These are phyloP conservation scores for Phoxinus dragarum DNA, from an alignment of 2,797 vertebrate species.

Conservation along the genomic window DNA sequence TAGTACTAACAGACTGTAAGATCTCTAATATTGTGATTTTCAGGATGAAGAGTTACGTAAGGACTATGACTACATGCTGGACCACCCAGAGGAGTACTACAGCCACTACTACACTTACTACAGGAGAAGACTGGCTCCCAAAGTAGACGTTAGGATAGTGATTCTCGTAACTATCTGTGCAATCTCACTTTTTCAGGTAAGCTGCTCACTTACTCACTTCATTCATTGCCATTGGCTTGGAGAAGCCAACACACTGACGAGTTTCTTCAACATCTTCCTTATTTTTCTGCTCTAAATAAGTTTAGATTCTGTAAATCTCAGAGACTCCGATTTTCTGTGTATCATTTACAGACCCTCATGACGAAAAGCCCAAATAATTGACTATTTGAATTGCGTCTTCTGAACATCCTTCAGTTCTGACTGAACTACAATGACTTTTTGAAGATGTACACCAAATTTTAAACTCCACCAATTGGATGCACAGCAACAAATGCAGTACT, in stretches of 20 bases:
- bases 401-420: no score
- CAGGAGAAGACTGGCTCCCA: constrained; percentile 87
- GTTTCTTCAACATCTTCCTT: neutral
- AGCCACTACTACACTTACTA: constrained; percentile 97
- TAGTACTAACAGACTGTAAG: neutral
- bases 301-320: neutral
- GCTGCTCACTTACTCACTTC: neutral
- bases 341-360: neutral
- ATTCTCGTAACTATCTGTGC: constrained; percentile 92
- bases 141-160: constrained; percentile 92
- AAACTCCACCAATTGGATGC: neutral
- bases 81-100: constrained; percentile 96
- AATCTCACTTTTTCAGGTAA: constrained; percentile 93
- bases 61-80: constrained; percentile 98
- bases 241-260: neutral
- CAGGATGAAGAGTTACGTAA: constrained; percentile 94
- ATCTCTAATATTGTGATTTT: constrained; percentile 2
- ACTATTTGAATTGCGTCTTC: neutral
- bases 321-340: neutral
- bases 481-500: neutral
- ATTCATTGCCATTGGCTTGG: neutral
- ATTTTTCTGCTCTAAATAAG: neutral
- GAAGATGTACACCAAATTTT: neutral
- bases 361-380: neutral
- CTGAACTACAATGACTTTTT: neutral